These are phyloP conservation scores for Fregata magnificens DNA, from an alignment of 2,113 vertebrate species.

Conservation along the genomic window DNA sequence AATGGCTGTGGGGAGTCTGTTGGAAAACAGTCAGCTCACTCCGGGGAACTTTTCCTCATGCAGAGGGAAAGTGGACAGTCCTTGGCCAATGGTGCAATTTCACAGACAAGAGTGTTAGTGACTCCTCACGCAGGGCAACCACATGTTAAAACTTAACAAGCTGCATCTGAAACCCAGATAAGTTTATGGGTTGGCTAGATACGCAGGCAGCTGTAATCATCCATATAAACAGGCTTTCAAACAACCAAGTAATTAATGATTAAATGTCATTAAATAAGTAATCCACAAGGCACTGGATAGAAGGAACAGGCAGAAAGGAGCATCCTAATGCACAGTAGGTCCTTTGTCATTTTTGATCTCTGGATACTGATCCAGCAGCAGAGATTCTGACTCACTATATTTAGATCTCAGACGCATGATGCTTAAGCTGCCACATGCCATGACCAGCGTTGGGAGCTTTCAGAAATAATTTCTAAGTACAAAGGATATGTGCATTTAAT, in stretches of 20 bases:
- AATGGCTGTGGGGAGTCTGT: neutral
- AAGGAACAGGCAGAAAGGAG: neutral
- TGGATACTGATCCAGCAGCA: neutral
- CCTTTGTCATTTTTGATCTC: neutral
- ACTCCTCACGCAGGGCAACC: neutral
- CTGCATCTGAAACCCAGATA: neutral
- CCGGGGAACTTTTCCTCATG: neutral
- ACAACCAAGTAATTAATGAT: neutral
- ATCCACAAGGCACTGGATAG: neutral
- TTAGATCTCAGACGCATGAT: neutral
- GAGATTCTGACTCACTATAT: neutral
- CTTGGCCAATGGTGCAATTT: accelerated
- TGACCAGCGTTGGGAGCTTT: neutral
- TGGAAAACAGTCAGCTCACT: neutral
- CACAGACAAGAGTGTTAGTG: neutral
- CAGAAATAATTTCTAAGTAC: neutral
- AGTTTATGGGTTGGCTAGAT: neutral
- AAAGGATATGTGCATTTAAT: neutral
- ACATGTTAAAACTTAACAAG: neutral
- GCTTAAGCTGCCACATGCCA: neutral
- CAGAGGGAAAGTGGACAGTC: neutral
- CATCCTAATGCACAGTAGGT: neutral
- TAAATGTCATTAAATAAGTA: neutral
- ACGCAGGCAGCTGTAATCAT: neutral
- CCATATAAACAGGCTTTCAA: neutral